Percentiles rank a stretch among this genome's conserved stretches.
Conservation (phyloP, 1,140 invertebrate species). For the Cherax quadricarinatus region DNA sequence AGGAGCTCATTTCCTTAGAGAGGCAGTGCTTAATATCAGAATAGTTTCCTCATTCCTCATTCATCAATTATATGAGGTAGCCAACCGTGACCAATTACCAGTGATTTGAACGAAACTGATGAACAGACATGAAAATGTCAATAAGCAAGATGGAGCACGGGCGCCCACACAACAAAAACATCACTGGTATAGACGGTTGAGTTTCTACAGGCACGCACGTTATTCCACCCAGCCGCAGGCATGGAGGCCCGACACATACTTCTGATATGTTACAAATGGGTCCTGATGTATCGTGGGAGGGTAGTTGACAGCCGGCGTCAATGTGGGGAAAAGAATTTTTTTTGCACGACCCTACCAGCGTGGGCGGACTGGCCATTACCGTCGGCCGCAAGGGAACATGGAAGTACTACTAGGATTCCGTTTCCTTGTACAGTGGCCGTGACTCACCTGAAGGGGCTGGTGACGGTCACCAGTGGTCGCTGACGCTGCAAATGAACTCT, state of each 20-base stretch:
- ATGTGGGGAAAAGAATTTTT: too few species aligned
- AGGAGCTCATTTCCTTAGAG: background rate
- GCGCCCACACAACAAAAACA: background rate
- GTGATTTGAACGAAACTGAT: slow-evolving; percentile 10
- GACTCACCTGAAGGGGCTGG: background rate
- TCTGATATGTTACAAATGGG: background rate
- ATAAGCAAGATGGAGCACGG: slow-evolving; percentile 31
- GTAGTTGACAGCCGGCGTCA: background rate
- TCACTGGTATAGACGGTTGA: background rate
- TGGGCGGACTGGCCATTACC: too few species aligned
- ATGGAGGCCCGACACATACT: background rate
- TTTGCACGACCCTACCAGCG: too few species aligned
- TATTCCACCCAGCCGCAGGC: background rate
- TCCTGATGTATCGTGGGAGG: background rate
- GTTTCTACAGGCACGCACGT: background rate
- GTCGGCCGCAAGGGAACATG: background rate
- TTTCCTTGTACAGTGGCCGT: background rate
- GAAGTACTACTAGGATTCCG: background rate
- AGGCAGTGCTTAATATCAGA: background rate
- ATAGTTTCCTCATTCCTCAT: slow-evolving; percentile 8
- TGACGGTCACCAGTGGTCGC: background rate
- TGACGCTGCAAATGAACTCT: background rate
- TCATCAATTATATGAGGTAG: slow-evolving; percentile 3
- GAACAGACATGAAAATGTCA: slow-evolving; percentile 19
- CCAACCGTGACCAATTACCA: slow-evolving; percentile 17